A percentile compares a stretch with the other conserved stretches of the same genome.
Conservation (phyloP, 2,797 vertebrate species). For the Sphenodon punctatus region DNA sequence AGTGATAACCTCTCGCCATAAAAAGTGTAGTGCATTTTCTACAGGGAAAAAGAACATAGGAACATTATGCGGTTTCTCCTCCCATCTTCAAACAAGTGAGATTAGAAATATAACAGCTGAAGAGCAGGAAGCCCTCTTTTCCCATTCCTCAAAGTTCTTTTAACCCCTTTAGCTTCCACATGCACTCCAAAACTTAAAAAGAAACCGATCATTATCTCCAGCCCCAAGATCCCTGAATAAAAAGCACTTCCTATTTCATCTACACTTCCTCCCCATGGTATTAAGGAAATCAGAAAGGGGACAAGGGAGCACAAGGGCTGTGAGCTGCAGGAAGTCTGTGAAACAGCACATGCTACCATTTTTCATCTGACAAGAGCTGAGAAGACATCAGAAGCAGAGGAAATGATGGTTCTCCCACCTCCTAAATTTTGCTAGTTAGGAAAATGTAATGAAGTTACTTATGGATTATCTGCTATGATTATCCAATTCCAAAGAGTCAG, state of each 20-base stretch:
- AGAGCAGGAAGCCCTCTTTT: background rate
- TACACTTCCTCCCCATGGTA: background rate
- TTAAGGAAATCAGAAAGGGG: too few relatives aligned
- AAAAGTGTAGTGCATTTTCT: conserved; percentile 88
- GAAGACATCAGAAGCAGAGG: background rate
- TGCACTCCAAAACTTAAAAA: too few relatives aligned
- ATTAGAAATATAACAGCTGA: background rate
- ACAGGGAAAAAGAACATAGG: conserved; percentile 32
- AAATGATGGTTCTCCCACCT: too few relatives aligned
- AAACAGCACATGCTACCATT: too few relatives aligned
- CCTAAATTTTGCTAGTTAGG: background rate
- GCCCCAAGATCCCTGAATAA: too few relatives aligned
- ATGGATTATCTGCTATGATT: background rate
- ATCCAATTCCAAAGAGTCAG: background rate
- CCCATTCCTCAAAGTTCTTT: background rate
- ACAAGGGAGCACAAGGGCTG: background rate
- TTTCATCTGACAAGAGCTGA: too few relatives aligned
- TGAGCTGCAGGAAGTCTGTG: background rate
- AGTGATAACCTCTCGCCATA: conserved; percentile 92
- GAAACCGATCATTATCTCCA: too few relatives aligned
- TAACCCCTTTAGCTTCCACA: background rate
- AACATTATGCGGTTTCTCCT: too few relatives aligned
- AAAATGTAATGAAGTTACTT: background rate
- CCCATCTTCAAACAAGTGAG: background rate
- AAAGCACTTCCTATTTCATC: too few relatives aligned